A percentile compares a stretch with the other conserved stretches of the same genome.
phyloP scores from a whole-genome alignment of 2,888 invertebrate genomes.

The Andrena chrysosceles region DNA sequence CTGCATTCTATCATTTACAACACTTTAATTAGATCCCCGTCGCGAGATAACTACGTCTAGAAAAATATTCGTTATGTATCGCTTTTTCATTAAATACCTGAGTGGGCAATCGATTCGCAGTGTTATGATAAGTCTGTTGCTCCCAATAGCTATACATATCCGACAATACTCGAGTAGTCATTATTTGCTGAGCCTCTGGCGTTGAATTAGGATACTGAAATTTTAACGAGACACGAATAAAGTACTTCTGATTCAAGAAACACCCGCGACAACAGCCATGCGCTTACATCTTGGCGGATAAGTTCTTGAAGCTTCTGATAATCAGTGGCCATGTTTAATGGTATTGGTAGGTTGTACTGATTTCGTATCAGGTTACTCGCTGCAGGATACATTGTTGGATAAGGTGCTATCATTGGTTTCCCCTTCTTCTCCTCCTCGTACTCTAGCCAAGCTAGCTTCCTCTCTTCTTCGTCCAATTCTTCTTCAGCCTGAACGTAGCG shows the following conservation, averaged over 20 bases:
- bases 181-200: slow-evolving; percentile 72
- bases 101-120: neutral
- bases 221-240: neutral
- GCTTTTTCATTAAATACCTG: slow-evolving; percentile 17
- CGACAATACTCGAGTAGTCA: slow-evolving; percentile 73
- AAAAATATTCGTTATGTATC: neutral
- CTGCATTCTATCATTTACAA: slow-evolving; percentile 11
- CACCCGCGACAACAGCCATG: neutral
- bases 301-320: slow-evolving; percentile 67
- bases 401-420: slow-evolving; percentile 79
- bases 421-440: slow-evolving; percentile 95
- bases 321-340: slow-evolving; percentile 48
- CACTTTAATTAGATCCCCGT: neutral
- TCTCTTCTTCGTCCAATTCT: slow-evolving; percentile 96
- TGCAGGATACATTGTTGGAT: slow-evolving; percentile 13
- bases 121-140: slow-evolving; percentile 63
- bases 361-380: slow-evolving; percentile 62
- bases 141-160: slow-evolving; percentile 81
- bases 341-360: slow-evolving; percentile 55
- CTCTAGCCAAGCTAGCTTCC: slow-evolving; percentile 98
- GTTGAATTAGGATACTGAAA: slow-evolving; percentile 78
- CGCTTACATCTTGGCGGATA: slow-evolving; percentile 77
- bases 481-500: slow-evolving; percentile 88
- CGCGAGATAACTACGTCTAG: neutral
- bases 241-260: neutral